phyloP scores from a whole-genome alignment of 2,888 invertebrate species.

The Himalopsyche japonica region DNA sequence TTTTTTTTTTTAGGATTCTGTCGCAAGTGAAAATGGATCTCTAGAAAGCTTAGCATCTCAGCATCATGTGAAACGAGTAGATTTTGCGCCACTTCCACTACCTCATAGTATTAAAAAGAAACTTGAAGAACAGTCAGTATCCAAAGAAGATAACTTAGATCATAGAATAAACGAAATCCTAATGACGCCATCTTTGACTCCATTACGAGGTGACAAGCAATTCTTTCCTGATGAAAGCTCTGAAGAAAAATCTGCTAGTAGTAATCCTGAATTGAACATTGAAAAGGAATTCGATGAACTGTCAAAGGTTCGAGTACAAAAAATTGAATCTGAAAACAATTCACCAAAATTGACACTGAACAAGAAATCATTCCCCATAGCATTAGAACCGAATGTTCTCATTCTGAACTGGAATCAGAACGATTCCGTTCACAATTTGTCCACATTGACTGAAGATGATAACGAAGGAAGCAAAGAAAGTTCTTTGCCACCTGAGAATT shows the following conservation, averaged over 20 bases:
- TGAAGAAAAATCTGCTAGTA: slow-evolving; percentile 2
- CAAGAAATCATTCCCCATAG: slow-evolving; percentile 46
- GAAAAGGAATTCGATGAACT: slow-evolving; percentile 59
- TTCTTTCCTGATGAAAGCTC: slow-evolving; percentile 38
- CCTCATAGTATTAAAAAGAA: slow-evolving; percentile 40
- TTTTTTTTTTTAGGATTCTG: slow-evolving; percentile 52
- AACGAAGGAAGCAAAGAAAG: slow-evolving; percentile 4
- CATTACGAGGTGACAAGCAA: slow-evolving; percentile 14
- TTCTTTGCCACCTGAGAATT: not conserved
- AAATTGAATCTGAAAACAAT: slow-evolving; percentile 43
- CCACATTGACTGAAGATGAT: slow-evolving; percentile 54
- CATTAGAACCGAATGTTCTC: slow-evolving; percentile 49
- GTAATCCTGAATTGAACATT: slow-evolving; percentile 44
- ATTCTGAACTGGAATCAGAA: slow-evolving; percentile 46
- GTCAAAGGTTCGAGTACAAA: slow-evolving; percentile 54
- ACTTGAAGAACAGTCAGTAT: not conserved
- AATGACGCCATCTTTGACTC: slow-evolving; percentile 35
- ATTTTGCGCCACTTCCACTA: slow-evolving; percentile 40
- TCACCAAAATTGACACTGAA: slow-evolving; percentile 47
- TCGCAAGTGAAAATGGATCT: slow-evolving; percentile 48
- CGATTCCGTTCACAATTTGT: slow-evolving; percentile 48
- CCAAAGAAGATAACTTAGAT: slow-evolving; percentile 13
- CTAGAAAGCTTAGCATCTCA: slow-evolving; percentile 25
- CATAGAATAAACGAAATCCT: slow-evolving; percentile 24
- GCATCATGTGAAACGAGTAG: slow-evolving; percentile 44